Evolutionary conservation across 2,888 invertebrate species (phyloP).

Genomic region (Theretra japonica): DNA sequence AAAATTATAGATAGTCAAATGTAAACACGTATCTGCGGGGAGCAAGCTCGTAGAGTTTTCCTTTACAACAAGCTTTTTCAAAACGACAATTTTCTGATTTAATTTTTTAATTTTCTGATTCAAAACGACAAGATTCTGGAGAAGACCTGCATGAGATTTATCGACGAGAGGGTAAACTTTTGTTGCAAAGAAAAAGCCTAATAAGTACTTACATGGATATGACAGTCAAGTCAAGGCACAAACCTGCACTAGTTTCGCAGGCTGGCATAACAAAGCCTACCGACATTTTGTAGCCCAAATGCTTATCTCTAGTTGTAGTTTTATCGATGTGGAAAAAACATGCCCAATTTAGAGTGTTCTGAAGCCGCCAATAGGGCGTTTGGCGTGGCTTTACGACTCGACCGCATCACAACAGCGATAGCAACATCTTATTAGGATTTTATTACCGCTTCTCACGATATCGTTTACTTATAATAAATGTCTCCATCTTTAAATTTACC

Average conservation of each 20-base stretch:
- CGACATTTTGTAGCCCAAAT: neutral
- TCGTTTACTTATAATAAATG: conserved; percentile 26
- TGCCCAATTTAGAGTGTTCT: conserved; percentile 4
- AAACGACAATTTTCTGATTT: no score
- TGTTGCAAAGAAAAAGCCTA: no score
- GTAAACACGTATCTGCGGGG: no score
- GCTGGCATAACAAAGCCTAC: neutral
- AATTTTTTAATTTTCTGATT: no score
- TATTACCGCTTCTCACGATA: conserved; percentile 26
- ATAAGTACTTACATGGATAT: no score
- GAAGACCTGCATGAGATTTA: neutral
- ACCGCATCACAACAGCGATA: conserved; percentile 12
- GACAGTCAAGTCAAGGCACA: neutral
- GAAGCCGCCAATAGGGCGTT: neutral
- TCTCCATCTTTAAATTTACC: conserved; percentile 25
- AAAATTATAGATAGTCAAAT: no score
- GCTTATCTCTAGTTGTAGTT: conserved; percentile 8
- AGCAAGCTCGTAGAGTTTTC: no score
- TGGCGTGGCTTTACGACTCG: conserved; percentile 19
- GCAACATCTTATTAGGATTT: conserved; percentile 24
- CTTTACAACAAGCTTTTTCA: no score
- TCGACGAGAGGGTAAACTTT: no score
- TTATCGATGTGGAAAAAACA: conserved; percentile 19
- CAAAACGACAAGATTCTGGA: no score
- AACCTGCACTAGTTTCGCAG: neutral